Percentiles rank a stretch among this genome's conserved stretches.
These are phyloP conservation scores for Thunnus maccoyii DNA, from an alignment of 2,113 vertebrate species.

Conservation along the genomic window DNA sequence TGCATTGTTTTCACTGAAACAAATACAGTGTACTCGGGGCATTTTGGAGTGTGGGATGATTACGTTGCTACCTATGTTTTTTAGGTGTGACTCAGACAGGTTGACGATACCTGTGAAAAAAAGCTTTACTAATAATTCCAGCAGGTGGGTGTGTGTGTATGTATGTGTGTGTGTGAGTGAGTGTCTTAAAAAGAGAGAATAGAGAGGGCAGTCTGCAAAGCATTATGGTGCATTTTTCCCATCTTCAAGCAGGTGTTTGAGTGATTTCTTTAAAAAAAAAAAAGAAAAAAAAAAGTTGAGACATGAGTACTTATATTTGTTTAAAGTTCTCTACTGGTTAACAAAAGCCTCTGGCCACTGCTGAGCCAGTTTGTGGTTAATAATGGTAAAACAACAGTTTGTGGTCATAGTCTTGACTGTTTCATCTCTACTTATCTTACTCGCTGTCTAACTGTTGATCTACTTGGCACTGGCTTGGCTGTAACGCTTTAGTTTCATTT, in stretches of 20 bases:
- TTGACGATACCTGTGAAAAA: slow-evolving; percentile 73
- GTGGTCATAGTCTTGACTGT: background rate
- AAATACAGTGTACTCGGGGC: slow-evolving; percentile 75
- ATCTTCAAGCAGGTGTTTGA: slow-evolving; percentile 61
- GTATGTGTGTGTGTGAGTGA: slow-evolving; percentile 15
- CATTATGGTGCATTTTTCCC: slow-evolving; percentile 64
- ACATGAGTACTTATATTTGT: slow-evolving; percentile 26
- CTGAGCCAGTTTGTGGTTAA: slow-evolving; percentile 32
- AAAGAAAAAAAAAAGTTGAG: background rate
- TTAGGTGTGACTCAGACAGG: slow-evolving; percentile 70
- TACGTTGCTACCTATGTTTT: slow-evolving; percentile 73
- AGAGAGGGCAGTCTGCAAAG: slow-evolving; percentile 68
- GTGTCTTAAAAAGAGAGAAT: slow-evolving; percentile 39
- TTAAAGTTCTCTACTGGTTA: slow-evolving; percentile 43
- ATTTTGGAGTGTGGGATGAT: slow-evolving; percentile 62
- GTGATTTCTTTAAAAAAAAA: slow-evolving; percentile 27
- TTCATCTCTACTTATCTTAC: background rate
- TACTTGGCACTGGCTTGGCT: slow-evolving; percentile 43
- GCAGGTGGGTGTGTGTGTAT: slow-evolving; percentile 76
- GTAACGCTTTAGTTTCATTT: slow-evolving; percentile 41
- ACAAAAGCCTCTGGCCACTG: slow-evolving; percentile 29
- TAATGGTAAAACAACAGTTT: slow-evolving; percentile 33
- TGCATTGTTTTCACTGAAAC: slow-evolving; percentile 78
- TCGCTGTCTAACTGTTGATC: background rate
- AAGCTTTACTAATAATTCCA: slow-evolving; percentile 87